These are phyloP conservation scores for Campylorhamphus procurvoides DNA, from an alignment of 2,113 vertebrate genomes.

Conservation along the genomic window DNA sequence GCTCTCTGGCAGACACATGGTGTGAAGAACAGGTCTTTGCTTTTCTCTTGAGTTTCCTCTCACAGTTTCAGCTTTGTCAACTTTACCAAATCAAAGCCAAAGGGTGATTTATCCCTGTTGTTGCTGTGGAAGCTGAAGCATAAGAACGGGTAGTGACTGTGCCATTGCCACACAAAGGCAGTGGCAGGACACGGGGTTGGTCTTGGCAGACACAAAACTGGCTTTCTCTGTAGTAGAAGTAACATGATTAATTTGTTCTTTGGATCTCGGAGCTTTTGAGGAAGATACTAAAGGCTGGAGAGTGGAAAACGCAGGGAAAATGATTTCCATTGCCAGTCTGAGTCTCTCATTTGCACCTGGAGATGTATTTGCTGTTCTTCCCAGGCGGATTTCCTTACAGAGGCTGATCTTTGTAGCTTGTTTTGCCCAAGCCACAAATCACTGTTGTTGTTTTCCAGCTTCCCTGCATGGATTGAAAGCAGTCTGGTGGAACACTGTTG, in stretches of 20 bases:
- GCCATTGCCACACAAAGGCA: not conserved
- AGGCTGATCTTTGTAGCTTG: not conserved
- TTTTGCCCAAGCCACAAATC: not conserved
- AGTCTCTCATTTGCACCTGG: not conserved
- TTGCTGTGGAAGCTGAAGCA: not conserved
- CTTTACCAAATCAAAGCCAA: not conserved
- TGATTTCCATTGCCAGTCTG: not conserved
- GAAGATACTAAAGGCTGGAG: not conserved
- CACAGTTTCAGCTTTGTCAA: not conserved
- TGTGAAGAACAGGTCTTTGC: not conserved
- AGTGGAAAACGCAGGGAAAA: not conserved
- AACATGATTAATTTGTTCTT: not conserved
- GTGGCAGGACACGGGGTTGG: not conserved
- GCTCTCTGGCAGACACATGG: fast-evolving
- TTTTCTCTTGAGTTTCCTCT: not conserved
- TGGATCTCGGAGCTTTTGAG: not conserved
- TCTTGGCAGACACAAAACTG: not conserved
- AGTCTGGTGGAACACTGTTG: fast-evolving
- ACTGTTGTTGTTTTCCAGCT: not conserved
- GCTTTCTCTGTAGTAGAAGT: not conserved
- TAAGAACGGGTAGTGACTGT: not conserved
- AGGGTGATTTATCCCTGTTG: not conserved
- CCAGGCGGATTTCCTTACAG: not conserved
- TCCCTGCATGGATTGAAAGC: not conserved
- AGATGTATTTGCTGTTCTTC: not conserved